phyloP scores from a whole-genome alignment of 2,797 vertebrate species.

The Apodemus agrarius region DNA sequence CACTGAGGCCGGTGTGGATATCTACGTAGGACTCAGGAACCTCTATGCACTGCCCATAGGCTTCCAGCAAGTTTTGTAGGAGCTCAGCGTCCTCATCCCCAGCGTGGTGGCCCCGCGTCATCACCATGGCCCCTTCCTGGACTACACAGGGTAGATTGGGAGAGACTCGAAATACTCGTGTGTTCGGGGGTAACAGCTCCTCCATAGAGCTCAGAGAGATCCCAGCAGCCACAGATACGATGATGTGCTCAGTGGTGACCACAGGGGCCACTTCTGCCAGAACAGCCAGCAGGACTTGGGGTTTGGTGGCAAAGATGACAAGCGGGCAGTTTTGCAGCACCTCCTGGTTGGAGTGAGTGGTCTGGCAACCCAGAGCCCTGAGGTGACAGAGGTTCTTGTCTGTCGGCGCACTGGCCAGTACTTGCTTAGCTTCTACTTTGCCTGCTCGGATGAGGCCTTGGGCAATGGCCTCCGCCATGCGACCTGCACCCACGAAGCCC shows the following conservation, averaged over 20 bases:
- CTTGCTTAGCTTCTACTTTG: too few relatives aligned
- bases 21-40: slow-evolving; percentile 95
- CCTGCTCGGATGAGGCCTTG: slow-evolving; percentile 91
- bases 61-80: slow-evolving; percentile 89
- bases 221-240: slow-evolving; percentile 94
- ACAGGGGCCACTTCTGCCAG: slow-evolving; percentile 88
- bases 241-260: slow-evolving; percentile 89
- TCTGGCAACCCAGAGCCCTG: slow-evolving; percentile 84
- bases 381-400: too few relatives aligned
- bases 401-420: too few relatives aligned
- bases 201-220: slow-evolving; percentile 92
- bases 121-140: slow-evolving; percentile 93
- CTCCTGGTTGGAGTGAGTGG: slow-evolving; percentile 90
- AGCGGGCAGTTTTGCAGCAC: slow-evolving; percentile 89
- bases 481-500: slow-evolving; percentile 96
- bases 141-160: slow-evolving; percentile 96
- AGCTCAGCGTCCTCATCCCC: slow-evolving; percentile 85
- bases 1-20: slow-evolving; percentile 95
- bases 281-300: slow-evolving; percentile 91
- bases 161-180: slow-evolving; percentile 92
- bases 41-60: slow-evolving; percentile 94
- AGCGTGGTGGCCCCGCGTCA: slow-evolving; percentile 87
- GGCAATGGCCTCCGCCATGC: slow-evolving; percentile 94
- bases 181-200: slow-evolving; percentile 88
- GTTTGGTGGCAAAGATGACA: slow-evolving; percentile 95